Percentiles rank a stretch among this genome's conserved stretches.
These are phyloP conservation scores for Limnephilus auricula DNA, from an alignment of 2,888 invertebrate species.

Conservation along the genomic window DNA sequence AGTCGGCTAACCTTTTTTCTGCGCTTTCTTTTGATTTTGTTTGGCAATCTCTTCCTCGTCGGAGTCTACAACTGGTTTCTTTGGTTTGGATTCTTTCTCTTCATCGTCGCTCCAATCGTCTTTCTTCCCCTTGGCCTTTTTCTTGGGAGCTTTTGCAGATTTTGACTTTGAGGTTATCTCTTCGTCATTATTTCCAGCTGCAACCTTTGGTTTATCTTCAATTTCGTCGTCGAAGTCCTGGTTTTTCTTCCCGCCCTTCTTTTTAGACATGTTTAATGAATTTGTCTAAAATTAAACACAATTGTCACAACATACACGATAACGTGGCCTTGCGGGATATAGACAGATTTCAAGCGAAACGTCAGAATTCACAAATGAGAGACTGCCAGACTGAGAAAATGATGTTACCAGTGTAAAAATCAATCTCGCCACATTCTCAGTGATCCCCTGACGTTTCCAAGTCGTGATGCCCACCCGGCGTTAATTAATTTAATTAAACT, in stretches of 20 bases:
- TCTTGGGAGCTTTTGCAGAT: constrained; percentile 71
- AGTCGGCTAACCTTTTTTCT: constrained; percentile 75
- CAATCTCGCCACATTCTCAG: constrained; percentile 2
- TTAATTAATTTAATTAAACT: too few relatives aligned
- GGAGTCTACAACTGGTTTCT: constrained; percentile 70
- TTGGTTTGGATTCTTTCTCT: constrained; percentile 70
- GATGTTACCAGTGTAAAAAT: constrained; percentile 3
- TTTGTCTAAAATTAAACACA: constrained; percentile 26
- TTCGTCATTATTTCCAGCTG: constrained; percentile 68
- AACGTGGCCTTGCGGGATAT: constrained; percentile 61
- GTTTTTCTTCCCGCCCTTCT: constrained; percentile 79
- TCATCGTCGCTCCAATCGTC: constrained; percentile 75
- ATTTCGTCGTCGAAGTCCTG: constrained; percentile 78
- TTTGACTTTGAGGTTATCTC: constrained; percentile 78
- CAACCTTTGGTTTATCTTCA: constrained; percentile 72
- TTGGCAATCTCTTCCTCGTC: constrained; percentile 74
- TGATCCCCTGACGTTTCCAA: neutral
- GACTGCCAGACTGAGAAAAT: neutral
- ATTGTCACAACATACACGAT: constrained; percentile 57
- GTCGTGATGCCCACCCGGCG: neutral
- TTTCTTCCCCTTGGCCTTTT: constrained; percentile 74
- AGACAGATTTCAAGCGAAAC: constrained; percentile 44
- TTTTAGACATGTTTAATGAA: constrained; percentile 78
- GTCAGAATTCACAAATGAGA: constrained; percentile 29
- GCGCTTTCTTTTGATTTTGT: constrained; percentile 74